Percentiles rank a stretch among this genome's conserved stretches.
phyloP scores from a whole-genome alignment of 2,113 vertebrate genomes.

The Notechis scutatus region DNA sequence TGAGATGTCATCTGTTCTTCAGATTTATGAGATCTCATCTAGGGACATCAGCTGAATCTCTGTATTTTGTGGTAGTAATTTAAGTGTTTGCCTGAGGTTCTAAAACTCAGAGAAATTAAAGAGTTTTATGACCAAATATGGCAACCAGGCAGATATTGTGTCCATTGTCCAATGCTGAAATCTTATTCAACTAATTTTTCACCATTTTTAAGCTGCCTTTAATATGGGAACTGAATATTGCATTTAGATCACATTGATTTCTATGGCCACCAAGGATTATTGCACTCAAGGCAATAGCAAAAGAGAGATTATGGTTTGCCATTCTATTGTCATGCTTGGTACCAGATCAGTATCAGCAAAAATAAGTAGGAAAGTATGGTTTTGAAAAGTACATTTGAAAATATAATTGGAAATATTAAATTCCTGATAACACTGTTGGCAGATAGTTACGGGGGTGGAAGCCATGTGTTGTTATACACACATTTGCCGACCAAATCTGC shows the following conservation, averaged over 20 bases:
- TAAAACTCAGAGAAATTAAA: background rate
- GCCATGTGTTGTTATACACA: background rate
- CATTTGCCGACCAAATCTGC: background rate
- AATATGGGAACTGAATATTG: background rate
- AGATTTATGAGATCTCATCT: constrained; percentile 14
- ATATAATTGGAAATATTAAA: background rate
- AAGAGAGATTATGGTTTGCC: background rate
- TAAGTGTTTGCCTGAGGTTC: background rate
- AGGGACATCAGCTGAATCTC: constrained; percentile 9
- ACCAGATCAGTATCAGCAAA: background rate
- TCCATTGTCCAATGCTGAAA: background rate
- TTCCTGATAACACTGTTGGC: background rate
- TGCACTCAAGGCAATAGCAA: background rate
- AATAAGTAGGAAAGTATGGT: background rate
- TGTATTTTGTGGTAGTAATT: background rate
- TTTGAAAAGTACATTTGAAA: constrained; percentile 2
- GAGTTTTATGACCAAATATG: background rate
- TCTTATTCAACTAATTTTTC: background rate
- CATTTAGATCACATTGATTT: background rate
- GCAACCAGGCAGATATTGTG: background rate
- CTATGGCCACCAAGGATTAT: background rate
- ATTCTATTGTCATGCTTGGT: background rate
- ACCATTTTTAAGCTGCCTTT: background rate
- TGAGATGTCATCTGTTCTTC: constrained; percentile 8
- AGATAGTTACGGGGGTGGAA: background rate